These are phyloP conservation scores for Lypha dubia DNA, from an alignment of 2,888 invertebrate genomes.

Conservation along the genomic window DNA sequence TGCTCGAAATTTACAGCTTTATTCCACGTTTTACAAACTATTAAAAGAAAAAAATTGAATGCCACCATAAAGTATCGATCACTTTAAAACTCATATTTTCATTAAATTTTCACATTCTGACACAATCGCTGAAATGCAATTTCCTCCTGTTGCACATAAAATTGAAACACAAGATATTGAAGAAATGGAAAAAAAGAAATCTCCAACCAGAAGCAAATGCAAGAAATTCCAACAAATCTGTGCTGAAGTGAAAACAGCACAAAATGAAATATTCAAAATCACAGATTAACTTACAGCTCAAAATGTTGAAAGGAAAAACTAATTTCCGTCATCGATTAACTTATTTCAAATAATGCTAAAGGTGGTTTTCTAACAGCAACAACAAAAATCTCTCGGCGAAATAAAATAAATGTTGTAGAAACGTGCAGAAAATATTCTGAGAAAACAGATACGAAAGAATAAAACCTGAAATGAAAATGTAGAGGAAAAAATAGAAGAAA, in stretches of 20 bases:
- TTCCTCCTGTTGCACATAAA: constrained; percentile 64
- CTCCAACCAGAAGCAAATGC: constrained; percentile 21
- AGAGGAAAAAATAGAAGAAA: constrained; percentile 8
- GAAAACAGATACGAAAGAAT: constrained; percentile 29
- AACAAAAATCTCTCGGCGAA: constrained; percentile 3
- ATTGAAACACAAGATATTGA: constrained; percentile 46
- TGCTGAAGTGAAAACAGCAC: constrained; percentile 59
- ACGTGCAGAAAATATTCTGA: constrained; percentile 3
- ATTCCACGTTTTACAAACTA: neutral
- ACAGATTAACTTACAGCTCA: constrained; percentile 64
- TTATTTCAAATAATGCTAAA: constrained; percentile 71
- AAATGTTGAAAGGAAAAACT: constrained; percentile 74
- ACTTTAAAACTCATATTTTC: constrained; percentile 28
- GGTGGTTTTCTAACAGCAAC: constrained; percentile 47
- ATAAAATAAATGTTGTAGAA: constrained; percentile 23
- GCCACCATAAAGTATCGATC: constrained; percentile 39
- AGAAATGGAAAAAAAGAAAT: constrained; percentile 16
- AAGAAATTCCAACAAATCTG: constrained; percentile 23
- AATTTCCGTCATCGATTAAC: constrained; percentile 76
- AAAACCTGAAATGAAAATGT: constrained; percentile 45
- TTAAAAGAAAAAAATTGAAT: constrained; percentile 7
- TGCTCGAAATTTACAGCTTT: neutral
- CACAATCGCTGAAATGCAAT: constrained; percentile 63
- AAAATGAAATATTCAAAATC: constrained; percentile 67
- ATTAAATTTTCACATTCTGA: constrained; percentile 49